phyloP scores from a whole-genome alignment of 2,888 invertebrate genomes.

The Abrostola tripartita region DNA sequence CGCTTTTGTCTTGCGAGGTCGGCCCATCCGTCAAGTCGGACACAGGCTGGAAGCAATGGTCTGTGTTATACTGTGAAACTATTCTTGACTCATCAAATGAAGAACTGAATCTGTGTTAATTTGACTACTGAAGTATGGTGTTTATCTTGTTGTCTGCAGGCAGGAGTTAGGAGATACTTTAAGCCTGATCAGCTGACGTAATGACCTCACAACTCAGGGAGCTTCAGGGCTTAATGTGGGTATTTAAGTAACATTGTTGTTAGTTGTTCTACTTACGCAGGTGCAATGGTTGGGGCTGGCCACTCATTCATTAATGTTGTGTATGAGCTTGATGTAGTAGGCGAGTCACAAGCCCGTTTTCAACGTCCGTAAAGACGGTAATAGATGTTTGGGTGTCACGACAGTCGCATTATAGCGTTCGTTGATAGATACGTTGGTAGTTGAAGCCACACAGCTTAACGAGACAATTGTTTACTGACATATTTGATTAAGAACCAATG shows the following conservation, averaged over 20 bases:
- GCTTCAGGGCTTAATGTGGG: slow-evolving; percentile 56
- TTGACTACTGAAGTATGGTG: slow-evolving; percentile 49
- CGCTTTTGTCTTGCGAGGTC: slow-evolving; percentile 79
- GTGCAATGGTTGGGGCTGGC: slow-evolving; percentile 11
- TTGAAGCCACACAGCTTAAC: not conserved
- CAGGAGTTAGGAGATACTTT: slow-evolving; percentile 62
- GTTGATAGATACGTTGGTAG: not conserved
- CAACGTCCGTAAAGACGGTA: slow-evolving; percentile 36
- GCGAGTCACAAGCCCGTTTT: slow-evolving; percentile 27
- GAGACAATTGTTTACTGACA: not conserved
- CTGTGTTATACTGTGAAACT: slow-evolving; percentile 33
- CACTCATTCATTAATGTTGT: slow-evolving; percentile 28
- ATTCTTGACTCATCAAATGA: slow-evolving; percentile 24
- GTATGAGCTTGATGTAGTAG: slow-evolving; percentile 29
- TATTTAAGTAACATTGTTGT: slow-evolving; percentile 52
- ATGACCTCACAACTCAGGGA: slow-evolving; percentile 57
- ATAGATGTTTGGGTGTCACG: slow-evolving; percentile 23
- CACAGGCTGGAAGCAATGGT: slow-evolving; percentile 60
- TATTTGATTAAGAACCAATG: too few relatives aligned
- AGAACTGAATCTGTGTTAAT: slow-evolving; percentile 35
- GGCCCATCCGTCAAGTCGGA: slow-evolving; percentile 75
- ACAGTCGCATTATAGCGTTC: slow-evolving; percentile 1
- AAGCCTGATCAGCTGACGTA: slow-evolving; percentile 61
- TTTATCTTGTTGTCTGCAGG: slow-evolving; percentile 55
- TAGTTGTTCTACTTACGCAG: slow-evolving; percentile 39